Percentiles rank a stretch among this genome's conserved stretches.
Conservation (phyloP, 2,797 vertebrate species). For the Lacerta agilis region DNA sequence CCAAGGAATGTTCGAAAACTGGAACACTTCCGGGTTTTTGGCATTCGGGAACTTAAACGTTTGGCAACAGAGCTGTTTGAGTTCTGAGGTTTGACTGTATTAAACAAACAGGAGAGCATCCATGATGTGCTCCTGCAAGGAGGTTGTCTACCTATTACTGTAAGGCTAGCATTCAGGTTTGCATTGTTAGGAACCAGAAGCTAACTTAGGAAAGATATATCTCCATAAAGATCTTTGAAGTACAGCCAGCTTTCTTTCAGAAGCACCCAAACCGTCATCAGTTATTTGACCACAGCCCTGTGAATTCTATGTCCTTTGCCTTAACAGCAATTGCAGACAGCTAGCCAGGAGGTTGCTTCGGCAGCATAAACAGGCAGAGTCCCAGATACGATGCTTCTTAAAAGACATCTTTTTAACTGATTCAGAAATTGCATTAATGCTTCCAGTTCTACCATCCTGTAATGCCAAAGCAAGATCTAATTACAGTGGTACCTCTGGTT, state of each 20-base stretch:
- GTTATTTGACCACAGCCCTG: not conserved
- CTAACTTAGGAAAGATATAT: not conserved
- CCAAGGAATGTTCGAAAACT: too few relatives aligned
- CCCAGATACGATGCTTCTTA: not conserved
- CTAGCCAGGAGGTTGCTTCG: not conserved
- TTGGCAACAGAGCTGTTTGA: too few relatives aligned
- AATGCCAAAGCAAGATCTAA: constrained; percentile 32
- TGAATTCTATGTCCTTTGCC: not conserved
- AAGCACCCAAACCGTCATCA: not conserved
- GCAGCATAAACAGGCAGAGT: not conserved
- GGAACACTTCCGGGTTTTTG: too few relatives aligned
- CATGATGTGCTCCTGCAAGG: not conserved
- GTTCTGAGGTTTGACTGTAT: too few relatives aligned
- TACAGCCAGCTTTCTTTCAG: not conserved
- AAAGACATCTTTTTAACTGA: not conserved
- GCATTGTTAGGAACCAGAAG: not conserved
- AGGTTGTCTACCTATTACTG: not conserved
- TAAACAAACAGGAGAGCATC: not conserved
- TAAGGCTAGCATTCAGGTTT: not conserved
- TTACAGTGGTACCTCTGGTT: not conserved
- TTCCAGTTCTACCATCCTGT: not conserved
- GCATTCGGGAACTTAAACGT: too few relatives aligned
- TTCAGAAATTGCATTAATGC: rapidly evolving
- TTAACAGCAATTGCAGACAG: not conserved
- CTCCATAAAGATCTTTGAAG: not conserved